Evolutionary conservation across 2,113 vertebrate genomes (phyloP).

Genomic region (Corythornis madagascariensis): DNA sequence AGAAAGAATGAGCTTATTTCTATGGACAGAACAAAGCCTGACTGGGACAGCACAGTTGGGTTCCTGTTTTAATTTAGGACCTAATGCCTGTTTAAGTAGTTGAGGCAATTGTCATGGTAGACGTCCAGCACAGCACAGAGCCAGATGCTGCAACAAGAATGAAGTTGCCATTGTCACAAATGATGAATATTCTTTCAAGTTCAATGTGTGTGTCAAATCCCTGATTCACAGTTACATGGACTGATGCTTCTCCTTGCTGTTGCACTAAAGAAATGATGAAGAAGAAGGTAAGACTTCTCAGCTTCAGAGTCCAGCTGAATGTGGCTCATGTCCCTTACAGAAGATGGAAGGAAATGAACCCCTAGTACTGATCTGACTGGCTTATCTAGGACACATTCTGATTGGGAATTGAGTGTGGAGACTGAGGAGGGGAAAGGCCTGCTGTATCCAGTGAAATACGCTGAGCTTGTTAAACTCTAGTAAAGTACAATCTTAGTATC

Average conservation of each 20-base stretch:
- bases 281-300: neutral
- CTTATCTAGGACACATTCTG: neutral
- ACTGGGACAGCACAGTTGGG: neutral
- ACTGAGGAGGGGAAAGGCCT: neutral
- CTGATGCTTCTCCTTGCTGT: neutral
- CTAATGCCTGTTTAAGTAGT: neutral
- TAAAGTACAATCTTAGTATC: neutral
- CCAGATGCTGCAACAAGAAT: neutral
- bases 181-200: neutral
- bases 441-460: neutral
- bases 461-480: slow-evolving; percentile 15
- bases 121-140: neutral
- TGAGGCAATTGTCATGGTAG: neutral
- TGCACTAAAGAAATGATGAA: neutral
- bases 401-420: neutral
- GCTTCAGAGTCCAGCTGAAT: neutral
- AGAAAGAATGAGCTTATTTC: neutral
- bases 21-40: neutral
- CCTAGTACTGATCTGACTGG: neutral
- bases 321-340: neutral
- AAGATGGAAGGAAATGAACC: neutral
- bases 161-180: neutral
- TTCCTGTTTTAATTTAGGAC: neutral
- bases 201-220: neutral
- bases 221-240: neutral